phyloP scores from a whole-genome alignment of 2,113 vertebrate genomes.

The Cricetomys ansorgei region DNA sequence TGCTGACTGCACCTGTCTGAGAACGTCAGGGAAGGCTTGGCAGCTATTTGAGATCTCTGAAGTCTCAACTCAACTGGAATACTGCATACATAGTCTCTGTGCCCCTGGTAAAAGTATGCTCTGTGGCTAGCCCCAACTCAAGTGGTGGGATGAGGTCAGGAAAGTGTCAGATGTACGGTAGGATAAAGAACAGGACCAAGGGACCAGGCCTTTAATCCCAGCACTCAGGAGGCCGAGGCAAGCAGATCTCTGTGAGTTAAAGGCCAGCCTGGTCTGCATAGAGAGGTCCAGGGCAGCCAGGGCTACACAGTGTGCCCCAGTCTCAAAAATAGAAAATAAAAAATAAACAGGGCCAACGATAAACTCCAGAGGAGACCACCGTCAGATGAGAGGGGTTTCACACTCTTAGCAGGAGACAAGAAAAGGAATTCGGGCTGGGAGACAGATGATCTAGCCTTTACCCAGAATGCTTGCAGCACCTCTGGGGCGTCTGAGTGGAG shows the following conservation, averaged over 20 bases:
- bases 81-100: too few relatives aligned
- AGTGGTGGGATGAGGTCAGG: too few relatives aligned
- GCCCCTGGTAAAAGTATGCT: neutral
- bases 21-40: neutral
- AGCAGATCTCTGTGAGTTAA: neutral
- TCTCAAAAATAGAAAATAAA: neutral
- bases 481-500: neutral
- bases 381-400: neutral
- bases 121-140: neutral
- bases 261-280: neutral
- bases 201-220: neutral
- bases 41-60: neutral
- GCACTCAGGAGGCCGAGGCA: too few relatives aligned
- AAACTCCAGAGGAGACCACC: neutral
- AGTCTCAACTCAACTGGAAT: neutral
- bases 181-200: neutral
- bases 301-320: neutral
- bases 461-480: neutral
- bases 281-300: neutral
- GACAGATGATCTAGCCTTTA: too few relatives aligned
- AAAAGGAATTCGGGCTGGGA: too few relatives aligned
- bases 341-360: neutral
- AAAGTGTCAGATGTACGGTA: neutral
- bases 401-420: neutral
- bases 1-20: neutral